These are phyloP conservation scores for Ips typographus DNA, from an alignment of 1,140 invertebrate species.

Conservation along the genomic window DNA sequence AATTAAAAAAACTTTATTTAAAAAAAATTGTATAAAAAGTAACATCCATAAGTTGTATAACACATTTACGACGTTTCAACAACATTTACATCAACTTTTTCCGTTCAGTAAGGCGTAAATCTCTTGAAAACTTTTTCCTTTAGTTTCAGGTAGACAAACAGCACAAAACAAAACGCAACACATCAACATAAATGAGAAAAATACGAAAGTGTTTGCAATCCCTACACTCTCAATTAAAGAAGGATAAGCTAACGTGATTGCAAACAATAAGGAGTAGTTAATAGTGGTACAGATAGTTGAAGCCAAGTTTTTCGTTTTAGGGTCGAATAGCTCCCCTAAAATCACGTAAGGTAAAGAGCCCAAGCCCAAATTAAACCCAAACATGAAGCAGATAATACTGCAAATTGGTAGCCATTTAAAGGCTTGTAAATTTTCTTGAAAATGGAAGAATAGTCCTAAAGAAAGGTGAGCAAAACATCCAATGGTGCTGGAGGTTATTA, in stretches of 20 bases:
- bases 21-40: too few relatives aligned
- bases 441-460: constrained; percentile 23
- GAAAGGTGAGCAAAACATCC: constrained; percentile 51
- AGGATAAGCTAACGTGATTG: constrained; percentile 74
- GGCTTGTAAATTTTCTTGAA: constrained; percentile 8
- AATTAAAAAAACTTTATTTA: too few relatives aligned
- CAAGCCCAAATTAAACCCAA: constrained; percentile 57
- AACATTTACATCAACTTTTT: background rate
- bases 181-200: constrained; percentile 71
- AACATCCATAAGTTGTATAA: too few relatives aligned
- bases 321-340: constrained; percentile 78
- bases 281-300: constrained; percentile 69
- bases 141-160: constrained; percentile 52
- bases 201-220: constrained; percentile 71
- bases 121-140: constrained; percentile 40
- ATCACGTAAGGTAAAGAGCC: constrained; percentile 82
- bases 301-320: constrained; percentile 70
- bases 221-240: constrained; percentile 61
- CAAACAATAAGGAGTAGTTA: constrained; percentile 76
- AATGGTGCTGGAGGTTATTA: constrained; percentile 67
- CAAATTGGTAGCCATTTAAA: constrained; percentile 39
- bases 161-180: constrained; percentile 56
- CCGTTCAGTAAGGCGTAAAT: constrained; percentile 32
- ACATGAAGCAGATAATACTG: constrained; percentile 37
- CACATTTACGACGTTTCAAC: too few relatives aligned